Base-by-base conservation (phyloP, 1,140 invertebrate species). In the Bombus haemorrhoidalis region DNA sequence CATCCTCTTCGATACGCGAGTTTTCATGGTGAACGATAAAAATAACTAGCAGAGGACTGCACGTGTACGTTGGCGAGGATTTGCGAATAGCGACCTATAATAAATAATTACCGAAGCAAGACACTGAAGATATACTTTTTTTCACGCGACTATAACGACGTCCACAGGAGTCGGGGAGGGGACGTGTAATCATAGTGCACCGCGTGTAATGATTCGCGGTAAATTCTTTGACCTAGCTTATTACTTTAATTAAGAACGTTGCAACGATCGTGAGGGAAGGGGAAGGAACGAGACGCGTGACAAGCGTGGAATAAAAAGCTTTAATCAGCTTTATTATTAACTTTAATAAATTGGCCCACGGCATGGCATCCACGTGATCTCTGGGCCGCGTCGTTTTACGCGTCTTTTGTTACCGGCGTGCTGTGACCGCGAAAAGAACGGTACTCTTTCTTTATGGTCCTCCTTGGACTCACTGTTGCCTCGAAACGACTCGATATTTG, bases 211-310 rank as follows among this genome's bases (percentile, higher is more conserved):
- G 84, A 85, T 85, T 85, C 76, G 47, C 83, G 66, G 83, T 85
- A 79, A 85, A 85, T 85, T 79, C 83, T 79, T 85, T 85, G 83
- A 85, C 83, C 83, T 72, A 85, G 83, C 83, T 85, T 85, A 80
- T 85, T 85, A 85, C 76, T 62, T 85, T 85, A 85, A 85, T 85
- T 85, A 85, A 32, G 32, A 62, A 37, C 83, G 28, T 2, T 10
- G 15, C 39, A 71, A 72, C 53, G 39, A 68, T 43, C 37, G 62
- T 1, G 47, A 22, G 18, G 47, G 47, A 53, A 57, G 47, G 43
- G 34, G 43, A 8, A 37, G 72, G 9, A 32, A 77, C 47, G 71
- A 53, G 66, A 79, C 76, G 82, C 82, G 75, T 79, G 82, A 84
- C 82, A 84, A 69, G 32, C 82, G 59, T 39, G 66, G 66, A 59